Base-by-base conservation (phyloP, 2,888 invertebrate species). In the Caenorhabditis afra region DNA sequence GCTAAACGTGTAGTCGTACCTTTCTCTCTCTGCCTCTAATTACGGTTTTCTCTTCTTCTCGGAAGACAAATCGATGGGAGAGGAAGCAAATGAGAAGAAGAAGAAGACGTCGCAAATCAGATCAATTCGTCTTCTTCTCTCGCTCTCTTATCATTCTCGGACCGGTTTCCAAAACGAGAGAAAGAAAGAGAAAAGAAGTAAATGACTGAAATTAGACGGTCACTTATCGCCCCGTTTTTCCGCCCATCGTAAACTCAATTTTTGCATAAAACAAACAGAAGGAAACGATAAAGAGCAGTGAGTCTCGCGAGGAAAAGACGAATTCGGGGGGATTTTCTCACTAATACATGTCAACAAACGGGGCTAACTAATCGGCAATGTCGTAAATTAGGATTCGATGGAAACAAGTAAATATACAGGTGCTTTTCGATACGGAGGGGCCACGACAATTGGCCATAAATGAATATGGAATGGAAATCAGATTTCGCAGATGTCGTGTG, bases 51-150 rank as follows among this genome's bases (percentile, higher is more conserved):
- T 59, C n/a, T 53, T 61, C 52, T 52, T 57, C 59, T 57, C 55
- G 47, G 45, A 14, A 35, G 66, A 58, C 58, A 44, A 59, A 68
- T 68, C 67, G 67, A 68, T 59, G 58, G 44, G 50, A 68, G 20
- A 44, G 35, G 37, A 29, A 45, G 55, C 39, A n/a, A 47, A 20
- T 49, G 57, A 50, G 41, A 49, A 37, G 53, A 55, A 23, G 20
- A 20, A 41, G 68, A 58, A 68, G 59, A 59, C 44, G 59, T 58
- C 58, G 58, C 52, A 59, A 61, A 61, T 68, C 67, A 68, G 41
- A 59, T 59, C 68, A 59, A 68, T 68, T 68, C 68, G 68, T 68
- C 68, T 59, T 59, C 59, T 49, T 23, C 45, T 68, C 52, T 68
- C 68, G 59, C 23, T 66, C 59, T 49, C 41, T 53, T 68, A 61